Conservation (phyloP, 2,797 vertebrate species). For the Ambastaia sidthimunki region DNA sequence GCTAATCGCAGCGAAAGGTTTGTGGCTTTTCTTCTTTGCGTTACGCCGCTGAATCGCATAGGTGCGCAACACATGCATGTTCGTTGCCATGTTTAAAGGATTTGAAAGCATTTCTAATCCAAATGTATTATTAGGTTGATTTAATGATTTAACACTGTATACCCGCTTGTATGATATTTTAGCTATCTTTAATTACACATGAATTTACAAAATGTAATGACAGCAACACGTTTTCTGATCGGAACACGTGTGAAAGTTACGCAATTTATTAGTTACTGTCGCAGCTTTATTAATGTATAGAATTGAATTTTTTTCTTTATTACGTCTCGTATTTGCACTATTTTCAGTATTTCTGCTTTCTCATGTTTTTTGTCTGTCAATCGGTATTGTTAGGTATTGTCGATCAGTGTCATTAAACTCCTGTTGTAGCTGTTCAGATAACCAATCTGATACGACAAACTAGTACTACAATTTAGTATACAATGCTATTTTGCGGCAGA, state of each 20-base stretch:
- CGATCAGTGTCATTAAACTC: neutral
- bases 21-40: constrained; percentile 13
- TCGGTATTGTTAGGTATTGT: neutral
- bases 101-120: neutral
- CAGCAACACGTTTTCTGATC: neutral
- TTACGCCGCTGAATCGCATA: neutral
- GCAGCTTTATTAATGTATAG: too few relatives aligned
- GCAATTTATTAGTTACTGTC: neutral
- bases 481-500: too few relatives aligned
- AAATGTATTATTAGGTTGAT: neutral
- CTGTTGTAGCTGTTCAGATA: neutral
- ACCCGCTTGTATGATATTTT: neutral
- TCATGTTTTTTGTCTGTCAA: too few relatives aligned
- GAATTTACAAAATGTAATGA: neutral
- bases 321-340: too few relatives aligned
- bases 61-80: neutral
- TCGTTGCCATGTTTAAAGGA: neutral
- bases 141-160: neutral
- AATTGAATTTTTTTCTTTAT: too few relatives aligned
- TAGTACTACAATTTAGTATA: too few relatives aligned
- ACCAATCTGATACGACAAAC: neutral
- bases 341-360: too few relatives aligned
- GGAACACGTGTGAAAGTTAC: neutral
- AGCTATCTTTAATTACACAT: neutral
- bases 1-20: constrained; percentile 27